Conservation (phyloP, 2,797 vertebrate genomes). For the Enteromius argenteus region DNA sequence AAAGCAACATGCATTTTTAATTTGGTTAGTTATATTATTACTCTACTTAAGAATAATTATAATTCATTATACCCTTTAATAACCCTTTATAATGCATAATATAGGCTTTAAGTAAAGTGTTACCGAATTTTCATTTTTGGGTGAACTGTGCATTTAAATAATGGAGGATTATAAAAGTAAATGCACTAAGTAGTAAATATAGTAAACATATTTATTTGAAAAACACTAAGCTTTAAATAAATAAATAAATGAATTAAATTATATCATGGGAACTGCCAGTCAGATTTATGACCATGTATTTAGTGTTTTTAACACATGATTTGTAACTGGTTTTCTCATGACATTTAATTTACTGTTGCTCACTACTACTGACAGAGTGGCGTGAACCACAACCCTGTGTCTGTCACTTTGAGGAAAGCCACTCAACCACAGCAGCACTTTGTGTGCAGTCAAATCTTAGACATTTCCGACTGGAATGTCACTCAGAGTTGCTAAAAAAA, state of each 20-base stretch:
- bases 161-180: neutral
- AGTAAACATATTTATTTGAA: neutral
- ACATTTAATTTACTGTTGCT: slow-evolving; percentile 6
- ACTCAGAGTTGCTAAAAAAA: slow-evolving; percentile 5
- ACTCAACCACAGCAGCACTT: slow-evolving; percentile 8
- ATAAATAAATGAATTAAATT: neutral
- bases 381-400: slow-evolving; percentile 28
- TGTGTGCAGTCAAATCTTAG: slow-evolving; percentile 14
- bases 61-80: neutral
- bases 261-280: neutral
- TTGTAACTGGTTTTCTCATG: neutral
- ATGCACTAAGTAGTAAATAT: neutral
- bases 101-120: neutral
- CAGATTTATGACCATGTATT: neutral
- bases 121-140: neutral
- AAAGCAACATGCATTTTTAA: neutral
- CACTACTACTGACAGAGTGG: neutral
- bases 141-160: neutral
- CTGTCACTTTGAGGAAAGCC: slow-evolving; percentile 6
- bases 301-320: slow-evolving; percentile 6
- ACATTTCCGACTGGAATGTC: slow-evolving; percentile 27
- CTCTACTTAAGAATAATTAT: neutral
- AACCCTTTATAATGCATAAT: neutral
- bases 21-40: neutral
- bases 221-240: neutral